These are phyloP conservation scores for Automeris io DNA, from an alignment of 2,888 invertebrate species.

Conservation along the genomic window DNA sequence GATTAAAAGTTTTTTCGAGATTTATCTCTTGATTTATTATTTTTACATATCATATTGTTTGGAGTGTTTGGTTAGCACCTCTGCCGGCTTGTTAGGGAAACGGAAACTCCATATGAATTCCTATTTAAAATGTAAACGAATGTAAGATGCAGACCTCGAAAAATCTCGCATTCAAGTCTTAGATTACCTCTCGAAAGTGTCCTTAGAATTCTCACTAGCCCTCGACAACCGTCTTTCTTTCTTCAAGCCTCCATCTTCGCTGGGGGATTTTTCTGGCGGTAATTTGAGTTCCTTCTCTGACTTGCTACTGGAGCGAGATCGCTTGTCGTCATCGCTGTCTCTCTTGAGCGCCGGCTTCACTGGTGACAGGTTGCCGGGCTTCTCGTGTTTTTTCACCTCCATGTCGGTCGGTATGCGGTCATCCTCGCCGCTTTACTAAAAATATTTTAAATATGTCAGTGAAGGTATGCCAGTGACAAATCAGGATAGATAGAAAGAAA, in stretches of 20 bases:
- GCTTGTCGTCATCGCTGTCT: constrained; percentile 51
- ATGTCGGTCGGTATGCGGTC: constrained; percentile 47
- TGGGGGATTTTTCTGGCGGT: constrained; percentile 59
- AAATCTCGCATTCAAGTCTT: background rate
- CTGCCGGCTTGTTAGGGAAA: no score
- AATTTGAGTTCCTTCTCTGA: constrained; percentile 55
- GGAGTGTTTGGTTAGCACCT: no score
- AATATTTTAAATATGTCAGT: constrained; percentile 10
- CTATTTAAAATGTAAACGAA: no score
- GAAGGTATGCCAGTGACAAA: no score
- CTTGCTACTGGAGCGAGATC: constrained; percentile 52
- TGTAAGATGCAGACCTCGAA: background rate
- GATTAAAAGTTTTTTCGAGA: no score
- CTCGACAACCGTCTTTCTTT: constrained; percentile 47
- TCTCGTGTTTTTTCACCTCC: constrained; percentile 69
- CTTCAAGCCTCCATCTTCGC: constrained; percentile 40
- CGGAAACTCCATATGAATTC: no score
- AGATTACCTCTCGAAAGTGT: constrained; percentile 58
- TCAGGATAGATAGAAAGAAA: no score
- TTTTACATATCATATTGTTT: no score
- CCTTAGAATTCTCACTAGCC: constrained; percentile 58
- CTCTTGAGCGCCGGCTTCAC: constrained; percentile 44
- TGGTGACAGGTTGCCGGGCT: constrained; percentile 64
- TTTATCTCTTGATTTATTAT: no score
- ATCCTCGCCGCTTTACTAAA: constrained; percentile 45